Evolutionary conservation across 2,888 invertebrate genomes (phyloP), one percentile per base, ranked within the genome.

Genomic region (Tryphoninae sp.): DNA sequence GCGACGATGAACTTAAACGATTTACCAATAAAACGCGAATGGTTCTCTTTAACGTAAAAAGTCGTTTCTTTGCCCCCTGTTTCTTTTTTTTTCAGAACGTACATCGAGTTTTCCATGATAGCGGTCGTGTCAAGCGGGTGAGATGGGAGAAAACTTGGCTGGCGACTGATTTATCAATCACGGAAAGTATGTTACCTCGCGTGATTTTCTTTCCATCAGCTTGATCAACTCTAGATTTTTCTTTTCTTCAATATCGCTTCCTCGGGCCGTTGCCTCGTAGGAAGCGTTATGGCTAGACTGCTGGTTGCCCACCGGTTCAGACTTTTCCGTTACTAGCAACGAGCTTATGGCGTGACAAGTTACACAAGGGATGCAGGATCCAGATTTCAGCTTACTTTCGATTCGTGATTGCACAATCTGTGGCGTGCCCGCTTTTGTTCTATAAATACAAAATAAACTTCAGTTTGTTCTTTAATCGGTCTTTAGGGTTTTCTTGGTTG

Each of bases 261-360:
- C 55, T 45, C 45, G 58, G 72, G 76, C 72, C 80, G 64, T 82
- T 83, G 80, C 74, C 82, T 75, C 65, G 65, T 51, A 19, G 19
- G 8, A 55, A 19, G 19, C 19, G 16, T 19, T 55, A 19, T 55
- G 19, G 19, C 55, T n/a, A 8, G 55, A 16, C 19, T 7, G 22
- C 55, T 1, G 55, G 55, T 13, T 13, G 22, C 22, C 55, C 19
- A 19, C 19, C 7, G 55, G 22, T 22, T 22, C 8, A 8, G 55
- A 8, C 55, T 80, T 72, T 65, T 72, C 74, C 75, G 61, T 22
- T 53, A 42, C 62, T 58, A 72, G 61, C 77, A 85, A 85, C 82
- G 81, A 85, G 81, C 78, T 85, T 84, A 69, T 84, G 79, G 84
- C 84, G 85, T 85, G 85, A 19, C 71, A 62, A 73, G 72, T 62